These are phyloP conservation scores for Spilosoma lubricipeda DNA, from an alignment of 2,888 invertebrate genomes.

Conservation along the genomic window DNA sequence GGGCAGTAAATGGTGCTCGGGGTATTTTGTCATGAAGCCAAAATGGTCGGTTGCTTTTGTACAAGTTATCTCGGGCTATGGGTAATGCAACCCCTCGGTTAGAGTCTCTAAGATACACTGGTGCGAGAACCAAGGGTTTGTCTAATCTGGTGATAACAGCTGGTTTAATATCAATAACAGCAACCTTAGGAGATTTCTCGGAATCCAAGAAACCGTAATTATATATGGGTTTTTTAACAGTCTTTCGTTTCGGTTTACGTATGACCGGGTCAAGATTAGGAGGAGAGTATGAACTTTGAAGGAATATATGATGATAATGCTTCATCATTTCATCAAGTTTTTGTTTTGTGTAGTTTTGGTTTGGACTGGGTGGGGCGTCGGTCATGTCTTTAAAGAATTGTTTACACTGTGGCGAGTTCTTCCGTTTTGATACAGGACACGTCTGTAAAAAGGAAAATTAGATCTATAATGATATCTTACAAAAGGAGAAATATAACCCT, in stretches of 20 bases:
- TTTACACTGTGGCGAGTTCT: constrained; percentile 60
- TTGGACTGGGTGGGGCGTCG: constrained; percentile 49
- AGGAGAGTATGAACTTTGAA: constrained; percentile 34
- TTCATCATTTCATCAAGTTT: constrained; percentile 53
- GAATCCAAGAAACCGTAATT: constrained; percentile 65
- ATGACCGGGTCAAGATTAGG: constrained; percentile 16
- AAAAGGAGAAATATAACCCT: background rate
- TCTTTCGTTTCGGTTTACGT: constrained; percentile 29
- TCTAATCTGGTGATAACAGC: constrained; percentile 28
- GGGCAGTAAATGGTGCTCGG: constrained; percentile 22
- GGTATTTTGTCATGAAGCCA: constrained; percentile 43
- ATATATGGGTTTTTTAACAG: constrained; percentile 53
- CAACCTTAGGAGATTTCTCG: constrained; percentile 61
- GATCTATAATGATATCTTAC: background rate
- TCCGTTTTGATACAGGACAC: constrained; percentile 68
- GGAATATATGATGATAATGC: constrained; percentile 60
- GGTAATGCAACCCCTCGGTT: constrained; percentile 2
- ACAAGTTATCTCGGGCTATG: constrained; percentile 48
- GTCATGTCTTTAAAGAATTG: constrained; percentile 62
- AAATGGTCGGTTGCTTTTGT: constrained; percentile 43
- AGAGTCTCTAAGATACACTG: constrained; percentile 60
- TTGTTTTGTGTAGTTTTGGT: constrained; percentile 46
- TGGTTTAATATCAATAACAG: constrained; percentile 61
- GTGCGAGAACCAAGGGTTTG: constrained; percentile 61
- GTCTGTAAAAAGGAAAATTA: constrained; percentile 62